These are phyloP conservation scores for Augochlorella aurata DNA, from an alignment of 2,888 invertebrate genomes.

Conservation along the genomic window DNA sequence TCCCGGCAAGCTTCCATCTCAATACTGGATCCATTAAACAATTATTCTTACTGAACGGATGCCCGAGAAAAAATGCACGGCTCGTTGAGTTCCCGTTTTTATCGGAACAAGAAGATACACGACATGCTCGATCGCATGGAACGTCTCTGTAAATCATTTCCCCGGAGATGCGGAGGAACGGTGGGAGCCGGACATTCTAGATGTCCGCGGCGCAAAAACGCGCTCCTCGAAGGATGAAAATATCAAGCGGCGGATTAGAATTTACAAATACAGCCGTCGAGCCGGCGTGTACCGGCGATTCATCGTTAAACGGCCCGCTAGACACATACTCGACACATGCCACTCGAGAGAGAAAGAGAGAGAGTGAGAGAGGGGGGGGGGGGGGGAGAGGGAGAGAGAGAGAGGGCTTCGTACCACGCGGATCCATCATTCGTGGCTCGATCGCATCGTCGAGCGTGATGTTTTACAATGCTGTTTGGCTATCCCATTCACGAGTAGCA, in stretches of 20 bases:
- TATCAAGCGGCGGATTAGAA: constrained; percentile 27
- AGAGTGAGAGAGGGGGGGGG: too few species aligned
- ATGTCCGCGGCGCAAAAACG: neutral
- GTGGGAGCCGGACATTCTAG: neutral
- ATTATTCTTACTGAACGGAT: neutral
- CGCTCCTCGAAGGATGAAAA: neutral
- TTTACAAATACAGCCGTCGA: constrained; percentile 34
- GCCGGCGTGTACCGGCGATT: constrained; percentile 8
- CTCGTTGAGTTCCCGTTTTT: neutral
- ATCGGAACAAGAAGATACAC: neutral
- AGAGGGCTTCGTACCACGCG: constrained; percentile 18
- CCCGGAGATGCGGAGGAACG: neutral
- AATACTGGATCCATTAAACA: neutral
- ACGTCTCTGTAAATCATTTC: constrained; percentile 10
- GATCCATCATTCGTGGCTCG: constrained; percentile 40
- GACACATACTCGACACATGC: constrained; percentile 12
- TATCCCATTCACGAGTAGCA: constrained; percentile 57
- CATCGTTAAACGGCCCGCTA: constrained; percentile 24
- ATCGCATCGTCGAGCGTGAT: constrained; percentile 27
- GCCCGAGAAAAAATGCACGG: neutral
- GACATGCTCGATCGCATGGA: neutral
- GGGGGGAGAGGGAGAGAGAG: too few species aligned
- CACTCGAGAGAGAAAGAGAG: too few species aligned
- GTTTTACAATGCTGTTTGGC: constrained; percentile 56
- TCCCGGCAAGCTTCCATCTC: neutral